Conservation (phyloP, 2,113 vertebrate species). For the Eubucco bourcierii region DNA sequence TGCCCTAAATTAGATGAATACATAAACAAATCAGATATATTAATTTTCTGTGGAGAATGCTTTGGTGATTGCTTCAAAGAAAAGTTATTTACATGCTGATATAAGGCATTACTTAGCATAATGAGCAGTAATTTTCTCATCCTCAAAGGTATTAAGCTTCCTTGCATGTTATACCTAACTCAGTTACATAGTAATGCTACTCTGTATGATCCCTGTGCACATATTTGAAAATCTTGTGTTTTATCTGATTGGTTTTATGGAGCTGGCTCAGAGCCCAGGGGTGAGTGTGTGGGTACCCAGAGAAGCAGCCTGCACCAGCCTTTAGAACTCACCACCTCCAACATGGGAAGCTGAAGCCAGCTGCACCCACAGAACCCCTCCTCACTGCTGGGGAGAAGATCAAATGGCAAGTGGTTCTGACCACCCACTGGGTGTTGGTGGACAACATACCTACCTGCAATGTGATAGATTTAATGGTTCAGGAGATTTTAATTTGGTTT, state of each 20-base stretch:
- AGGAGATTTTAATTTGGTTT: neutral
- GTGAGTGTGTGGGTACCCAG: neutral
- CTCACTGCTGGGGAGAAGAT: neutral
- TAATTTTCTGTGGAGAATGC: conserved; percentile 62
- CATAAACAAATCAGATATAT: conserved; percentile 66
- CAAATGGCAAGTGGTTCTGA: neutral
- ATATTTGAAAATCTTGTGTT: neutral
- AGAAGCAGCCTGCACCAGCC: neutral
- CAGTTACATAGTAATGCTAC: conserved; percentile 3
- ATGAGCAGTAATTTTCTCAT: conserved; percentile 46
- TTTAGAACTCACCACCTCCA: neutral
- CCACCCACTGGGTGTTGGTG: neutral
- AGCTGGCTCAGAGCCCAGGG: neutral
- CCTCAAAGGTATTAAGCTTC: conserved; percentile 8
- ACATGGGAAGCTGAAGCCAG: neutral
- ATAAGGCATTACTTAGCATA: conserved; percentile 68
- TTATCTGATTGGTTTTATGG: neutral
- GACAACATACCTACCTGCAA: neutral
- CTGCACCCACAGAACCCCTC: neutral
- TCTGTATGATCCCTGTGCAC: neutral
- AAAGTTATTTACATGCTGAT: conserved; percentile 66
- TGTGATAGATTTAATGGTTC: rapidly evolving
- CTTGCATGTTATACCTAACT: neutral
- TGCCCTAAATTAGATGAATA: conserved; percentile 57
- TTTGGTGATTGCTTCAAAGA: conserved; percentile 59